Base-by-base conservation (phyloP, 2,888 invertebrate genomes). In the Cheilosia vulpina region DNA sequence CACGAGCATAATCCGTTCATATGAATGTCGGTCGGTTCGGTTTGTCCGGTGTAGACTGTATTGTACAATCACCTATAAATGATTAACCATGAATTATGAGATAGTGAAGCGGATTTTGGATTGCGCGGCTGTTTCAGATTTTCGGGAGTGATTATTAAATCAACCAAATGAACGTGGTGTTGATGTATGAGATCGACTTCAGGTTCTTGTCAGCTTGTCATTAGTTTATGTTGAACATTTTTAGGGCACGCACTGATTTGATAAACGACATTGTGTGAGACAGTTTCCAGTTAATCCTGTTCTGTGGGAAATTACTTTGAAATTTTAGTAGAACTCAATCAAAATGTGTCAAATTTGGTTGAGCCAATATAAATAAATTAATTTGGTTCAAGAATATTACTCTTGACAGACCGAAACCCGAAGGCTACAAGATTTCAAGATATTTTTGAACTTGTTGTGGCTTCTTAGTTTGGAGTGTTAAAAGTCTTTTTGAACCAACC, bases 41-140 rank as follows among this genome's bases (percentile, higher is more conserved):
- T 15, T 58, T 53, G 72, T 72, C 71, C 63, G 52, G 53, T 53
- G 55, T 31, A 31, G 9, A 31, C 9, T 31, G 31, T 55, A 78
- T 78, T 83, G 55, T 73, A 79, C 75, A 84, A 84, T 84, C 80
- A 84, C 75, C 69, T 66, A 31, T 9, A 71, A 75, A 71, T 53
- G 80, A 84, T 84, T 84, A 84, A 66, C 80, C 75, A 80, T 84
- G 80, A 84, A 80, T 80, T 65, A 66, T 75, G 58, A 68, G 58
- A 60, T 60, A 21, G 43, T 68, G 60, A 55, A 66, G 47, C 34
- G 41, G 72, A 21, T 75, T 68, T 73, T 68, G 17, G 57, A 31
- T 55, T 71, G 21, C 15, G 4, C 4, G 7, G 13, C 17, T 13
- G 27, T 63, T 27, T 17, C 13, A 19, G 63, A 13, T 58, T 71